Base-by-base conservation (phyloP, 2,888 invertebrate genomes). In the Orthosia gothica region DNA sequence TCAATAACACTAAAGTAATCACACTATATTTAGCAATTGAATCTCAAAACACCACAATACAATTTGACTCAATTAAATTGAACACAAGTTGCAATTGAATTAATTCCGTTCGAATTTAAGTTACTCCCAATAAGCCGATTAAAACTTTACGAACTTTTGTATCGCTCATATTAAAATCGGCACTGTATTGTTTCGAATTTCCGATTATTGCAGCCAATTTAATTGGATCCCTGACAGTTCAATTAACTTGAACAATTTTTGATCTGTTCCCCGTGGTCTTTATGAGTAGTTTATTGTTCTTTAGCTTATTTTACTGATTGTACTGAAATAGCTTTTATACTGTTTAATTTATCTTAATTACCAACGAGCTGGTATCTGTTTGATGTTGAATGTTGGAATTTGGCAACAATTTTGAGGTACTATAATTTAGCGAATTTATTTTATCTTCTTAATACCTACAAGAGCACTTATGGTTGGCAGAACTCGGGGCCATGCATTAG, bases 201-300 rank as follows among this genome's bases (percentile, higher is more conserved):
- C 59, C 72, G 81, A 84, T 84, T 85, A 87, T 85, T 76, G 75
- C 73, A 74, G 65, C 70, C 81, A 78, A 80, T 84, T 79, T 88
- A 87, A 87, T 84, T 81, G 87, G 86, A 83, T 84, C 76, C 63
- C 68, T 76, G 88, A 81, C 82, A 84, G 83, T 84, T 76, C 83
- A 85, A 87, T 87, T 86, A 86, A 83, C 83, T 83, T 74, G 69
- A 78, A 75, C 75, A 81, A 72, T 81, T 84, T 81, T 79, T 82
- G 79, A 83, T 82, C 65, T 67, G 83, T 83, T 72, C 59, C 75
- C 71, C 72, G 84, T 74, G 52, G 76, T 62, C 57, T 76, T 69
- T 76, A 85, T 74, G 83, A 72, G 54, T 85, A 82, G 82, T 85
- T 81, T 82, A 82, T 84, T 82, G 82, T 84, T 76, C 76, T 84